Evolutionary conservation across 1,140 invertebrate species (phyloP), one percentile per base, ranked within the genome.

Genomic region (Drosophila yakuba): DNA sequence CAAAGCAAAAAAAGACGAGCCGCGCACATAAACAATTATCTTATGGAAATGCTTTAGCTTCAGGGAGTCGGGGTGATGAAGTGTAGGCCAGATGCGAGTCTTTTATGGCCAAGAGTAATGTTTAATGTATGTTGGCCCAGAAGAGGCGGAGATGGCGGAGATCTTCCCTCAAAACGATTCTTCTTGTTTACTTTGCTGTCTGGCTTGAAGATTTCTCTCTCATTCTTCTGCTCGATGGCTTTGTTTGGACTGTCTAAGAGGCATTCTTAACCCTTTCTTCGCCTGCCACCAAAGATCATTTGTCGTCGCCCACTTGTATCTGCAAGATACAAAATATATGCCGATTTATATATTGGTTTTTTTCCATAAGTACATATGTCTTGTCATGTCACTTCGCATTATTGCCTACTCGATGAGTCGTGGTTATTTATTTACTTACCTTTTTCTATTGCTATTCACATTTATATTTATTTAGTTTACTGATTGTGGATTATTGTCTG

Each of bases 351-450:
- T 62, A 50, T 41, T 72, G 48, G 39, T 56, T 52, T 68, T 64
- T 76, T 76, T 51, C 47, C 44, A 41, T 15, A 67, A 68, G 47
- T 54, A 68, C 6, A 7, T 38, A 39, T 62, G 36, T 67, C 52
- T 64, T 56, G 55, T 62, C 64, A 45, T 44, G 66, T 85, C 81
- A 67, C 74, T 80, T 74, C 57, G 69, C 78, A 78, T 78, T 71
- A 66, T 82, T 60, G 58, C 50, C 61, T 48, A 86, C 80, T 64
- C 43, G 60, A 58, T 45, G 75, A 77, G 59, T 59, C 66, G 50
- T 64, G 55, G 38, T 61, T 82, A 57, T 80, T 77, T 72, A 52
- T 44, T 51, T 20, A 20, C 2, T 20, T 20, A 20, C 20, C 20
- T 20, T 20, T 20, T 20, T 20, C 20, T 20, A 20, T 20, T 20